phyloP scores from a whole-genome alignment of 1,140 invertebrate genomes.

The Drosophila burlai region DNA sequence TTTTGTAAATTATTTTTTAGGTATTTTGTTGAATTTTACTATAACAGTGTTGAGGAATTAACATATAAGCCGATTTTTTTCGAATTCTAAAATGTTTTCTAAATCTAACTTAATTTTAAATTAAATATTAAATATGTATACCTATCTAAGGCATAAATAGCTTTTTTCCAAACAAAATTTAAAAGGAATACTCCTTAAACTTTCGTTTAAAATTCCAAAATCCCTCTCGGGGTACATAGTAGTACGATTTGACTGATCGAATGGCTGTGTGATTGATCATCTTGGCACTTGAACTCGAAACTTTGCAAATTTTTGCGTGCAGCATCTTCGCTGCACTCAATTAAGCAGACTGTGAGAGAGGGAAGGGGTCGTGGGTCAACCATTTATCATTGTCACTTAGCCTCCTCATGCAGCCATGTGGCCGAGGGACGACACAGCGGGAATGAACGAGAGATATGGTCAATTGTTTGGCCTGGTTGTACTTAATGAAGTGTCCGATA shows the following conservation, averaged over 20 bases:
- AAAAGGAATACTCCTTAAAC: not conserved
- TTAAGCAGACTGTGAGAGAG: constrained; percentile 35
- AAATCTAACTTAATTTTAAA: not conserved
- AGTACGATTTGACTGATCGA: constrained; percentile 32
- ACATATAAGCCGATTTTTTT: not conserved
- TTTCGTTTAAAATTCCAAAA: not conserved
- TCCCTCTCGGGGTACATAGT: too few species aligned
- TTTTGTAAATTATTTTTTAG: too few species aligned
- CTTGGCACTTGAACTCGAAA: constrained; percentile 47
- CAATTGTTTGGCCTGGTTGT: constrained; percentile 72
- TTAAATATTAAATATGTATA: not conserved
- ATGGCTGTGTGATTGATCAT: constrained; percentile 46
- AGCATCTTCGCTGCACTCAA: constrained; percentile 41
- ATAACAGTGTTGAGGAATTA: not conserved
- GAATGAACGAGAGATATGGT: constrained; percentile 8
- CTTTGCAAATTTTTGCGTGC: constrained; percentile 47
- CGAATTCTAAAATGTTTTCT: too few species aligned
- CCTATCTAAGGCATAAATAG: too few species aligned
- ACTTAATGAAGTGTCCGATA: constrained; percentile 67
- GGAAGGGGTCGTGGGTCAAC: constrained; percentile 17
- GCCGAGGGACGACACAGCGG: constrained; percentile 11
- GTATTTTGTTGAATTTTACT: too few species aligned
- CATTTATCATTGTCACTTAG: constrained; percentile 72
- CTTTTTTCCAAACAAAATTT: not conserved
- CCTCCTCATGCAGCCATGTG: constrained; percentile 7